Conservation (phyloP, 1,140 invertebrate species). For the Drosophila biarmipes region DNA sequence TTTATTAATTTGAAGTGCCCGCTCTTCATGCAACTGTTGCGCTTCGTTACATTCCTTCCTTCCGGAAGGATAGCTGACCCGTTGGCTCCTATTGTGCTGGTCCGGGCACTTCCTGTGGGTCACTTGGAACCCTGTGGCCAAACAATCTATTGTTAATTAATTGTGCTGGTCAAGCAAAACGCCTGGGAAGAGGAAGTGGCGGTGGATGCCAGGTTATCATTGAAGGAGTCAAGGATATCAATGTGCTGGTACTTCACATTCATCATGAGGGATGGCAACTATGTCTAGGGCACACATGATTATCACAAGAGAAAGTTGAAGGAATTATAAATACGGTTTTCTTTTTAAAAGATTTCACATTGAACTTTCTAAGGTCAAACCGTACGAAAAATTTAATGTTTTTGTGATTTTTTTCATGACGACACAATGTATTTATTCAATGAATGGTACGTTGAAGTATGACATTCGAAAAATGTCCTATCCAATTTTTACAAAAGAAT, state of each 20-base stretch:
- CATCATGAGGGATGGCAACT: background rate
- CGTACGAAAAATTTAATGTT: too few species aligned
- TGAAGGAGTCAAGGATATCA: slow-evolving; percentile 10
- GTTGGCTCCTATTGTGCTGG: slow-evolving; percentile 35
- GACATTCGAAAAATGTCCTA: too few species aligned
- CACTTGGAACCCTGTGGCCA: slow-evolving; percentile 49
- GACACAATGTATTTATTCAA: too few species aligned
- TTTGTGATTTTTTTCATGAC: too few species aligned
- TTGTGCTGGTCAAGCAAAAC: slow-evolving; percentile 50
- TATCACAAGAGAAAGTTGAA: too few species aligned
- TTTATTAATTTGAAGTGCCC: slow-evolving; percentile 77
- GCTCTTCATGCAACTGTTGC: slow-evolving; percentile 78
- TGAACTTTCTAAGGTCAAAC: too few species aligned
- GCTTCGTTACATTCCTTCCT: slow-evolving; percentile 58
- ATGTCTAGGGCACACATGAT: too few species aligned
- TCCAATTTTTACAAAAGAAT: too few species aligned
- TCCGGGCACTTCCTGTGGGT: slow-evolving; percentile 62
- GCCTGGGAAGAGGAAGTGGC: slow-evolving; percentile 31
- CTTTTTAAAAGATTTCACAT: too few species aligned
- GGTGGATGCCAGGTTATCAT: slow-evolving; percentile 12
- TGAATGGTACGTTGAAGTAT: too few species aligned
- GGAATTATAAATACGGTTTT: too few species aligned
- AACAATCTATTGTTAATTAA: slow-evolving; percentile 78
- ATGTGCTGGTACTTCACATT: slow-evolving; percentile 12
- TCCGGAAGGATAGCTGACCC: slow-evolving; percentile 36